Evolutionary conservation across 2,888 invertebrate genomes (phyloP), one percentile per base, ranked within the genome.

Genomic region (Glyphotaelius pellucidus): DNA sequence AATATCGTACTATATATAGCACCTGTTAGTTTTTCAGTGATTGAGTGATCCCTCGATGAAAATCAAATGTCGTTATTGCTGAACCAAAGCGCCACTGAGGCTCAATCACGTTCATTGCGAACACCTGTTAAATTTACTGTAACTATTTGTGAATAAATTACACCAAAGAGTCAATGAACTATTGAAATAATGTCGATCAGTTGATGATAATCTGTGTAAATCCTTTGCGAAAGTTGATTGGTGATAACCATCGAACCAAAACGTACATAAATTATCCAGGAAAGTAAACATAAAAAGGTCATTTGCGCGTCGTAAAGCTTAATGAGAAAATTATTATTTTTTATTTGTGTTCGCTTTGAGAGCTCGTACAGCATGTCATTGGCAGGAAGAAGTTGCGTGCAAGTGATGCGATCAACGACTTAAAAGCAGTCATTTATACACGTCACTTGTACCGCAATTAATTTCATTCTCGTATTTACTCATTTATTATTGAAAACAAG

Each of bases 401-500:
- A 83, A 83, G 81, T 35, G 81, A 35, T 35, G 81, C 19, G 81
- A 83, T 35, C 81, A 83, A 35, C 30, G 81, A 31, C 32, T 83
- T 83, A 12, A 19, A 11, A 12, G 81, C 81, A 25, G 81, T 83
- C 31, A 83, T 83, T 83, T 32, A 83, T 83, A 32, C 32, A 32
- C 81, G 81, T 83, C 81, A 83, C 31, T 35, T 32, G 32, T 32
- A 83, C 81, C 32, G 32, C 81, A 35, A 83, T 83, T 83, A 31
- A 35, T 35, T 35, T 83, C 32, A 83, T 83, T 83, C 81, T 14
- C 9, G 32, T 35, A 32, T 25, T 67, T 67, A 67, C 67, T 67
- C 67, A 67, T 67, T 67, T 67, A 67, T 67, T 67, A 67, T 67
- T 67, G n/a, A 67, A 67, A 67, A n/a, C 67, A 67, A 67, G 32